Evolutionary conservation across 1,140 invertebrate species (phyloP).

Genomic region (Varroa destructor): DNA sequence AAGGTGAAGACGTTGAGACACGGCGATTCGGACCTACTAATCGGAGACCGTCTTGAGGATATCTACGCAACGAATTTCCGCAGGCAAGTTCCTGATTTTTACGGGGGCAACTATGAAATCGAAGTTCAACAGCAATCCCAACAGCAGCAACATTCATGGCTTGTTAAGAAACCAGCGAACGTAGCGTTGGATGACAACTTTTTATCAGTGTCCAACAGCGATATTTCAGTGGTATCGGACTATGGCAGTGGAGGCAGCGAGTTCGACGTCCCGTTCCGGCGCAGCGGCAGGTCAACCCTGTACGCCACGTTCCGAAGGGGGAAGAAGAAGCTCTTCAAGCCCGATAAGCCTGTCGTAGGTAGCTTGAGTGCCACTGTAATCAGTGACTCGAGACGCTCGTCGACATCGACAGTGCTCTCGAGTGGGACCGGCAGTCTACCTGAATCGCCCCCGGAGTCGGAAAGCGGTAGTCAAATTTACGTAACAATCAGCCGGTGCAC

Average conservation of each 20-base stretch:
- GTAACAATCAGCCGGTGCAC: constrained; percentile 13
- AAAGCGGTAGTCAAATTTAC: constrained; percentile 13
- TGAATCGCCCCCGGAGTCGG: constrained; percentile 22
- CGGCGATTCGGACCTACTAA: constrained; percentile 2
- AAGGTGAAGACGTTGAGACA: constrained; percentile 17
- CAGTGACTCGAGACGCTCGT: constrained; percentile 1
- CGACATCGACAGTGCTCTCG: constrained; percentile 10
- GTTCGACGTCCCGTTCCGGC: constrained; percentile 16
- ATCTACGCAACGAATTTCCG: constrained; percentile 1
- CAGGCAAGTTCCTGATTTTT: constrained; percentile 31
- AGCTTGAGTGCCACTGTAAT: background rate
- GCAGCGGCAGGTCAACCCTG: constrained; percentile 18
- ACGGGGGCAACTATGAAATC: constrained; percentile 29
- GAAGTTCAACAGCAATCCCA: background rate
- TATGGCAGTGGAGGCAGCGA: constrained; percentile 1
- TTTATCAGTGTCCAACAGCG: background rate
- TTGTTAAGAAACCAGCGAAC: background rate
- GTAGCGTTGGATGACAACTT: constrained; percentile 23
- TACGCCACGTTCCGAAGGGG: constrained; percentile 14
- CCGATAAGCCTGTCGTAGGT: too few species aligned
- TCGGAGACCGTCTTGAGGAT: constrained; percentile 13
- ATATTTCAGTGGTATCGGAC: constrained; percentile 9
- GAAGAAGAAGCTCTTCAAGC: constrained; percentile 15
- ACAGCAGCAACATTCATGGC: too few species aligned
- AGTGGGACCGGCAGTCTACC: constrained; percentile 23